Evolutionary conservation across 37 sponge, comb jelly and placozoan genomes (phyloP), one percentile per base, ranked within the genome.

Genomic region (Spongilla lacustris): DNA sequence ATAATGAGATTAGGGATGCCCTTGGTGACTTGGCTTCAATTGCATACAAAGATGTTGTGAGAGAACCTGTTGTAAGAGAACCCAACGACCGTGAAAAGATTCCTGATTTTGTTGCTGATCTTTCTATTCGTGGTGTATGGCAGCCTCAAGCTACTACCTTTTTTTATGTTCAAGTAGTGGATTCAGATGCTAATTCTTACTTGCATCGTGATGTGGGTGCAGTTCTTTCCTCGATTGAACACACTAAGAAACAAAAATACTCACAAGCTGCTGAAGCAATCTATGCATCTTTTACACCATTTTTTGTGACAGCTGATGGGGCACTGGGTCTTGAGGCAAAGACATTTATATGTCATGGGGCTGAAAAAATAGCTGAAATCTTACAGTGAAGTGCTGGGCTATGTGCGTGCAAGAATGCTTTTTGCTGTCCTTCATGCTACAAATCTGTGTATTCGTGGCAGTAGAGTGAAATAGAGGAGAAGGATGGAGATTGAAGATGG

Each of bases 1-100:
- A 86, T 28, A 78, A 86, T 86, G 80, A 86, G 34, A 33, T 86
- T 12, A 67, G 87, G 49, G 87, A 86, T 86, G 87, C 87, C n/a
- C 74, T 86, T 14, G 80, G 80, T 46, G 87, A 86, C 66, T 71
- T 86, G 29, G 87, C 73, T 19, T 48, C 80, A 22, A 69, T 86
- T 72, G 83, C 77, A 6, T 81, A 76, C 78, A 81, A 69, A 24
- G 71, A 82, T 26, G 83, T 88, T 4, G 41, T 76, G 14, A 76
- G 78, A 25, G 89, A 89, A 68, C 84, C 89, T 48, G 26, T 83
- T 29, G 78, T 83, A 19, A 69, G 69, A 50, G 89, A 89, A 38
- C 78, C 79, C 2, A 50, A 67, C 76, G 77, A 83, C 27, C 17
- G 36, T 3, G 27, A 9, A 26, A 29, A 27, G 22, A 9, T 32